Conservation (phyloP, 2,113 vertebrate genomes). For the Pogona vitticeps region DNA sequence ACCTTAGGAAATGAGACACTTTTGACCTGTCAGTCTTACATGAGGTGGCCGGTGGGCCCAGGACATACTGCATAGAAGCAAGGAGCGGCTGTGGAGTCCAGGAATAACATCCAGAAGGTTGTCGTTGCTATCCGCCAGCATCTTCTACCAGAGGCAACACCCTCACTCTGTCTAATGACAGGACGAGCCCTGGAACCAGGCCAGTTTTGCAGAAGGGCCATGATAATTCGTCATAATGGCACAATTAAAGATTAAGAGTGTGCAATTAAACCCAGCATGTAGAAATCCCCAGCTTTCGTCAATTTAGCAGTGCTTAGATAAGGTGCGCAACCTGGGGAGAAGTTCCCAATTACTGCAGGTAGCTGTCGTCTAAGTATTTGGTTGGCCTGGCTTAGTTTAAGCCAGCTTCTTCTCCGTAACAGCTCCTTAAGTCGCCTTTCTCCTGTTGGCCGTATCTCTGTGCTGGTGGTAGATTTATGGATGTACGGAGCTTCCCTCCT, state of each 20-base stretch:
- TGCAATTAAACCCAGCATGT: background rate
- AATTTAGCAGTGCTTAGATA: background rate
- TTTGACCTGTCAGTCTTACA: too few relatives aligned
- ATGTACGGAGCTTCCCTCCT: background rate
- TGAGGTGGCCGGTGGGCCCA: too few relatives aligned
- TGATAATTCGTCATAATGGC: background rate
- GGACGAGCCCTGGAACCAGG: too few relatives aligned
- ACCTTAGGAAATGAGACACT: too few relatives aligned
- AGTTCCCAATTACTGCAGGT: background rate
- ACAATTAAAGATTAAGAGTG: too few relatives aligned
- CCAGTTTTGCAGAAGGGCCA: background rate
- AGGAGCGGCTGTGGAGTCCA: too few relatives aligned
- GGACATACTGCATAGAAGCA: too few relatives aligned
- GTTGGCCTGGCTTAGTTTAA: background rate
- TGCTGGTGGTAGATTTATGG: background rate
- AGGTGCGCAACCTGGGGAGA: background rate
- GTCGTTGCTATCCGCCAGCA: too few relatives aligned
- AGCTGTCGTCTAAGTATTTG: too few relatives aligned
- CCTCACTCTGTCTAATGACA: too few relatives aligned
- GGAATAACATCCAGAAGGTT: too few relatives aligned
- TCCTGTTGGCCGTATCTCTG: background rate
- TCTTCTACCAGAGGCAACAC: too few relatives aligned
- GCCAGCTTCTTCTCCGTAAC: background rate
- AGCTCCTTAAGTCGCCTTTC: background rate
- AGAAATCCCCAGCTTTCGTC: background rate